Evolutionary conservation across 2,113 vertebrate species (phyloP), one percentile per base, ranked within the genome.

Genomic region (Lagopus leucura): DNA sequence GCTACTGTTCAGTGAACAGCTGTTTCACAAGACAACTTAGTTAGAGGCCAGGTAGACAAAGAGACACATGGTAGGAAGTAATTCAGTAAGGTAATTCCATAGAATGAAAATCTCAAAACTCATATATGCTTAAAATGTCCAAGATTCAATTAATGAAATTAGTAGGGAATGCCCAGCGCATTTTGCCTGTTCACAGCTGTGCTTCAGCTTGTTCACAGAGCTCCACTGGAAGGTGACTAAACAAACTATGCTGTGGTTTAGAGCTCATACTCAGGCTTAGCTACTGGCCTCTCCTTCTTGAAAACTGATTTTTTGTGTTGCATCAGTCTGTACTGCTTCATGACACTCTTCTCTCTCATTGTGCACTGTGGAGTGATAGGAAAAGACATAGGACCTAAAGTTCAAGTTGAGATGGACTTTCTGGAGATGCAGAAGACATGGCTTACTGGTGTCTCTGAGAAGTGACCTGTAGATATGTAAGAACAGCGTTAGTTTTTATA

Each of bases 11-110:
- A 85, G 77, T 81, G 76, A 71, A 52, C 82, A 92, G 61, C 66
- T 86, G 17, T 48, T 76, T 74, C 72, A 64, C 50, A 86, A 74
- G 75, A 64, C 32, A 54, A 54, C 71, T 90, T 69, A 70, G 19
- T 45, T 64, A 66, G 67, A 74, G 47, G 38, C 81, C 87, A 91
- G 64, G 90, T 93, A 78, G 83, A 84, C 78, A 43, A 87, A 95
- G 48, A 78, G 63, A 66, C 45, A 54, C 77, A 57, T 13, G 24
- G 19, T 84, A 17, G 34, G 79, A 92, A 85, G 24, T 60, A 74
- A 85, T 87, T 92, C 74, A 17, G n/a, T 36, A 80, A 67, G 34
- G 63, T 91, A 74, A 89, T 45, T 76, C 64, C 47, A 42, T 25
- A 82, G 55, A 88, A 93, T 48, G 64, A 82, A 82, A 85, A 94